Conservation (phyloP, 1,140 invertebrate genomes). For the Drosophila ficusphila region DNA sequence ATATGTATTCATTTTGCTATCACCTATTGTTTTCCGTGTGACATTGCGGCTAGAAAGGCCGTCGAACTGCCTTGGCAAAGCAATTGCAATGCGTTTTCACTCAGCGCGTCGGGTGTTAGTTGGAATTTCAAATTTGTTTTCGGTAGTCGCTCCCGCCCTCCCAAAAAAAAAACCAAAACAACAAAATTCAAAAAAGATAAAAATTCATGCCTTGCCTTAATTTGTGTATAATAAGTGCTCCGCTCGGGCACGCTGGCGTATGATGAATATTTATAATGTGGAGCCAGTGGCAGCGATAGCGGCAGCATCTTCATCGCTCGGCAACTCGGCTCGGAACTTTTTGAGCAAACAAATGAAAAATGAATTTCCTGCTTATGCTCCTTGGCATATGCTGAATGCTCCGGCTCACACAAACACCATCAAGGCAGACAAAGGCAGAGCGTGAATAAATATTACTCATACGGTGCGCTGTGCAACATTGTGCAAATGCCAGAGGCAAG, state of each 20-base stretch:
- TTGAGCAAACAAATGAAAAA: slow-evolving; percentile 80
- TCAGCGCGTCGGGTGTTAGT: slow-evolving; percentile 54
- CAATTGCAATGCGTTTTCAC: slow-evolving; percentile 65
- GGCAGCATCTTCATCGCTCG: slow-evolving; percentile 54
- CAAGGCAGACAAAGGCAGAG: slow-evolving; percentile 73
- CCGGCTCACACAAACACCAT: slow-evolving; percentile 34
- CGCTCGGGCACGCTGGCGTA: slow-evolving; percentile 58
- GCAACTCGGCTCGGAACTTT: slow-evolving; percentile 52
- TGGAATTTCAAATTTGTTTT: slow-evolving; percentile 79
- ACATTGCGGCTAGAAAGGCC: slow-evolving; percentile 46
- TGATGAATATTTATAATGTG: slow-evolving; percentile 78
- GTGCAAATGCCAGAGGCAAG: slow-evolving; percentile 71
- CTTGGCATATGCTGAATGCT: slow-evolving; percentile 78
- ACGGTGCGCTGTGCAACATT: slow-evolving; percentile 71
- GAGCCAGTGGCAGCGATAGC: slow-evolving; percentile 26
- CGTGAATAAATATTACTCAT: slow-evolving; percentile 81
- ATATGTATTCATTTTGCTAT: too few relatives aligned
- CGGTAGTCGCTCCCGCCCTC: slow-evolving; percentile 7
- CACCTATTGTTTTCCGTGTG: slow-evolving; percentile 17
- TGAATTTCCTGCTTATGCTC: slow-evolving; percentile 81
- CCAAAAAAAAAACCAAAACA: slow-evolving; percentile 7
- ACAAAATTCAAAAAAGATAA: slow-evolving; percentile 3
- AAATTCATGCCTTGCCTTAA: slow-evolving; percentile 62
- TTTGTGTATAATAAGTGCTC: slow-evolving; percentile 78
- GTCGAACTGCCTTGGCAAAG: slow-evolving; percentile 59